These are phyloP conservation scores for Montipora cactus DNA, from an alignment of 64 coral and sea anemone species.

Conservation along the genomic window DNA sequence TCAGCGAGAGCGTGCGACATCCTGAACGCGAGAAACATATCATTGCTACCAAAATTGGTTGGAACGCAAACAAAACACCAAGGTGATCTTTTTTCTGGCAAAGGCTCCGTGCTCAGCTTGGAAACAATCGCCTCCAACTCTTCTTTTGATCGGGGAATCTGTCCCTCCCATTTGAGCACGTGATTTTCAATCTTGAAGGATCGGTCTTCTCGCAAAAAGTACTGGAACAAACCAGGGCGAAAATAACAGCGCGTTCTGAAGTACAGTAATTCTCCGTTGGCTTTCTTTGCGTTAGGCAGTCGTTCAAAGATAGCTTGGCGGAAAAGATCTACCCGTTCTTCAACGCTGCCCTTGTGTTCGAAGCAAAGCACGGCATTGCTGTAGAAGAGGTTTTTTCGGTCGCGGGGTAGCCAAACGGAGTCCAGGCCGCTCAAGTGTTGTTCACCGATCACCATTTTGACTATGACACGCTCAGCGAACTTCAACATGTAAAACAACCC, in stretches of 20 bases:
- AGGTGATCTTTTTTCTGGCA: too few species aligned
- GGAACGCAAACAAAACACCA: too few species aligned
- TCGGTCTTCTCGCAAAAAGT: constrained; percentile 80
- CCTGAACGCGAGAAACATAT: too few species aligned
- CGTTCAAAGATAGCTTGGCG: too few species aligned
- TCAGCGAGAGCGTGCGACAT: constrained; percentile 67
- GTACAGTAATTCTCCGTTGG: too few species aligned
- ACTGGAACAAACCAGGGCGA: too few species aligned
- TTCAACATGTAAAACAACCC: constrained; percentile 65
- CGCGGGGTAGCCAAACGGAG: constrained; percentile 76
- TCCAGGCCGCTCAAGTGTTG: constrained; percentile 70
- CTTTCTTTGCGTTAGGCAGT: too few species aligned
- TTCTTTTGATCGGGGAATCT: background rate
- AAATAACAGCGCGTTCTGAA: too few species aligned
- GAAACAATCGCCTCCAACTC: too few species aligned
- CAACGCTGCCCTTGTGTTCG: constrained; percentile 6
- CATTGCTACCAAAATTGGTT: too few species aligned
- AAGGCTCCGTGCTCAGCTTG: too few species aligned
- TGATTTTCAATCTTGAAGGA: constrained; percentile 88
- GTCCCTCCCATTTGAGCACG: constrained; percentile 74
- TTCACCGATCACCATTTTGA: background rate
- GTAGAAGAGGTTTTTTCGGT: constrained; percentile 64
- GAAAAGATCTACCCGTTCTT: constrained; percentile 3
- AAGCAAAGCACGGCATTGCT: constrained; percentile 53
- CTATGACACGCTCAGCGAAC: constrained; percentile 54